phyloP scores from a whole-genome alignment of 2,113 vertebrate genomes.

The Egretta garzetta region DNA sequence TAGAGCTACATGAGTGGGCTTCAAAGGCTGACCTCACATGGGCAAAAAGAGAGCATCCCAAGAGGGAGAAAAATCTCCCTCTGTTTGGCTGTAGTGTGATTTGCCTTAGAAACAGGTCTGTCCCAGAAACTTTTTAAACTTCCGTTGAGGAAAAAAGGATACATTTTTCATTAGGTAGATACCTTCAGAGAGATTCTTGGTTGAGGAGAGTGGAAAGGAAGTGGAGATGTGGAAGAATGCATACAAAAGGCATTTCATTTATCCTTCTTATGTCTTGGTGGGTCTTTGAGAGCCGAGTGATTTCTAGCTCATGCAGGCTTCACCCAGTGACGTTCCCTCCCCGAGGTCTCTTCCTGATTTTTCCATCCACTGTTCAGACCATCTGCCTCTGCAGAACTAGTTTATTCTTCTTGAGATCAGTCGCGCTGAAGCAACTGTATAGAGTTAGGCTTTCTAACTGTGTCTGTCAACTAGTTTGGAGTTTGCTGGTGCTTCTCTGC shows the following conservation, averaged over 20 bases:
- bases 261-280: slow-evolving; percentile 39
- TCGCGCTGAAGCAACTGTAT: background rate
- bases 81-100: background rate
- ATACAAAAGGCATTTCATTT: slow-evolving; percentile 39
- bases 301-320: background rate
- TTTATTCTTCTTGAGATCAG: background rate
- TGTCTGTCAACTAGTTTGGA: background rate
- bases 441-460: background rate
- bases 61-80: background rate
- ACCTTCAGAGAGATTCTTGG: background rate
- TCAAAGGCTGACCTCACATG: background rate
- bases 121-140: slow-evolving; percentile 5
- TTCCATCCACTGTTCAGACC: slow-evolving; percentile 48
- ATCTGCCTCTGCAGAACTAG: slow-evolving; percentile 4
- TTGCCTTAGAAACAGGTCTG: background rate
- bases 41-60: background rate
- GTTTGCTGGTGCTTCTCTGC: background rate
- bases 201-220: background rate
- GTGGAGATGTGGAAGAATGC: background rate
- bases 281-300: slow-evolving; percentile 29
- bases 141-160: background rate
- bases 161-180: background rate
- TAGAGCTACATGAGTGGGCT: background rate
- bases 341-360: slow-evolving; percentile 36
- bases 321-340: background rate